A percentile compares a stretch with the other conserved stretches of the same genome.
phyloP scores from a whole-genome alignment of 2,797 vertebrate genomes.

The Sitta carolinensis region DNA sequence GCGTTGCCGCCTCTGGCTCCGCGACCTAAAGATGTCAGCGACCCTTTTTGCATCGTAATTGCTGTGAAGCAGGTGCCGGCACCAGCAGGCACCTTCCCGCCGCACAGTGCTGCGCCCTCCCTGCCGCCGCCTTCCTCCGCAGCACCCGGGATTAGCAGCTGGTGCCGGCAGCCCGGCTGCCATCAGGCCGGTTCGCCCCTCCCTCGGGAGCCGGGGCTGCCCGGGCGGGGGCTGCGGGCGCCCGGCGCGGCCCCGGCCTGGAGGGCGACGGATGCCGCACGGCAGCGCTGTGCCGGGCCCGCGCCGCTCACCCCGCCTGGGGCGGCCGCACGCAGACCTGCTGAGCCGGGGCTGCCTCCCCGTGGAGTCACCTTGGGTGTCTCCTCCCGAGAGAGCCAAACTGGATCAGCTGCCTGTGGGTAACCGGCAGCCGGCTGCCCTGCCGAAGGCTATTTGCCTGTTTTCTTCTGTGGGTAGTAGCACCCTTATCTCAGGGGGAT shows the following conservation, averaged over 20 bases:
- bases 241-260: background rate
- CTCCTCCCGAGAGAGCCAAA: background rate
- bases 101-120: background rate
- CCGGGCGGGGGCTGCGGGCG: too few species aligned
- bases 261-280: accelerated
- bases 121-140: background rate
- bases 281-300: background rate
- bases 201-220: background rate
- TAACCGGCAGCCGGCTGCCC: background rate
- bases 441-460: background rate
- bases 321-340: background rate
- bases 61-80: background rate
- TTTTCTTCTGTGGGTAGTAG: background rate
- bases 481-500: background rate
- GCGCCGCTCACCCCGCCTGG: background rate
- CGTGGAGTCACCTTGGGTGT: background rate
- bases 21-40: background rate
- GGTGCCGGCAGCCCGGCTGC: background rate
- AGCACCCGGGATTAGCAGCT: background rate
- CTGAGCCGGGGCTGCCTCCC: background rate
- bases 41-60: background rate
- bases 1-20: background rate
- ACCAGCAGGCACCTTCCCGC: background rate
- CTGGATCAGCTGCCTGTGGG: background rate
- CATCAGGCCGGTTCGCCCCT: background rate